Evolutionary conservation across 1,140 invertebrate genomes (phyloP).

Genomic region (Riptortus pedestris): DNA sequence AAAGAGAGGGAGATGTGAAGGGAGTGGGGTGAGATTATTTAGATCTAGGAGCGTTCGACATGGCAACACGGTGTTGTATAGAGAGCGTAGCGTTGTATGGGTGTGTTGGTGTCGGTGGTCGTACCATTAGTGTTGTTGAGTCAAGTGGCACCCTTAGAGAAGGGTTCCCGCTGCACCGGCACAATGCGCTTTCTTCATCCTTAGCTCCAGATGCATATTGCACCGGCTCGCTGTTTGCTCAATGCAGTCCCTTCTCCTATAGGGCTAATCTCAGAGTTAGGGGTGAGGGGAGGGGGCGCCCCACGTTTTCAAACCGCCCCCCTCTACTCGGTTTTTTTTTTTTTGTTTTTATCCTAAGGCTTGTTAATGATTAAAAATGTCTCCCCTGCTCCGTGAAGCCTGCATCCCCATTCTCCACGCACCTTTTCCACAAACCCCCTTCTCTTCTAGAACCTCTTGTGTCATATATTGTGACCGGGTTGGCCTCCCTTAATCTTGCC

Average conservation of each 20-base stretch:
- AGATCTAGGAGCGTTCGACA: too few relatives aligned
- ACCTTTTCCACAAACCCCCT: not conserved
- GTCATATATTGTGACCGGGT: conserved; percentile 1
- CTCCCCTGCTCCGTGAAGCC: not conserved
- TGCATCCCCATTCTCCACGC: not conserved
- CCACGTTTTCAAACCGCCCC: too few relatives aligned
- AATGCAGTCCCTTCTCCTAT: conserved; percentile 2
- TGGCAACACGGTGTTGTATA: too few relatives aligned
- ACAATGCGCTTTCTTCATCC: conserved; percentile 5
- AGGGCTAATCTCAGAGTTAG: conserved; percentile 12
- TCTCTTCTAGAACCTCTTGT: not conserved
- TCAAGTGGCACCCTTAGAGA: not conserved
- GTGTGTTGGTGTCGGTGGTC: too few relatives aligned
- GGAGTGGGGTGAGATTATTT: not conserved
- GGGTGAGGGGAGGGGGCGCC: too few relatives aligned
- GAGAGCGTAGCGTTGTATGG: too few relatives aligned
- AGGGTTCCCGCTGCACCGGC: not conserved
- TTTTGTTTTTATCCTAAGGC: not conserved
- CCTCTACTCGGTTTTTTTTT: not conserved
- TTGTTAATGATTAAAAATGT: conserved; percentile 16
- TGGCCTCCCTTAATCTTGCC: conserved; percentile 2
- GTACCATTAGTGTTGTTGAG: too few relatives aligned
- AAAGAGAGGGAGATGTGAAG: too few relatives aligned
- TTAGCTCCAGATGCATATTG: not conserved
- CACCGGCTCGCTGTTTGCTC: not conserved